Evolutionary conservation across 2,113 vertebrate species (phyloP).

Genomic region (Tachysurus vachellii): DNA sequence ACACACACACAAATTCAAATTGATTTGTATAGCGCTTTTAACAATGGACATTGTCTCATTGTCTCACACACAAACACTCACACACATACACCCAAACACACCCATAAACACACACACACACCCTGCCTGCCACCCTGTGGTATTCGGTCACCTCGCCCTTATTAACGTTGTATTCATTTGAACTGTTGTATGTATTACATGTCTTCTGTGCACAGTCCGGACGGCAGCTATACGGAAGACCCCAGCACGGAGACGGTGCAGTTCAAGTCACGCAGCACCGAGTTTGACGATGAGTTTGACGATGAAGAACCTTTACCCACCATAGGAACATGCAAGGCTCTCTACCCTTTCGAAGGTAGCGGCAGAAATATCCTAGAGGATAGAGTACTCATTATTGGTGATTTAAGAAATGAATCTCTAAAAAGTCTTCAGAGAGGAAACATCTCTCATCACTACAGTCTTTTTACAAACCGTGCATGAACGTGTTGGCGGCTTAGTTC

Average conservation of each 20-base stretch:
- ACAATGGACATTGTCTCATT: no score
- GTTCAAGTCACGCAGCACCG: slow-evolving; percentile 84
- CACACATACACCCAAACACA: slow-evolving; percentile 3
- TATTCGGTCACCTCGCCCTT: background rate
- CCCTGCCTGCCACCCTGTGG: background rate
- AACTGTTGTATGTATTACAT: slow-evolving; percentile 56
- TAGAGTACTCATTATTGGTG: background rate
- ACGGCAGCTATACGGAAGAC: slow-evolving; percentile 98
- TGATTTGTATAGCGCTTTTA: no score
- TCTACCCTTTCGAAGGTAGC: slow-evolving; percentile 92
- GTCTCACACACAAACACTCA: background rate
- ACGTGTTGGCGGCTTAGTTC: background rate
- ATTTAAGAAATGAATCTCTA: background rate
- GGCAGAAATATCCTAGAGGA: slow-evolving; percentile 5
- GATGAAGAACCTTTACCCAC: slow-evolving; percentile 91
- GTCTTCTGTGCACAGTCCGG: slow-evolving; percentile 89
- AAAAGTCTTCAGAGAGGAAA: background rate
- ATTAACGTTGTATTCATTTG: slow-evolving; percentile 49
- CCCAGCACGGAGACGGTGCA: slow-evolving; percentile 84
- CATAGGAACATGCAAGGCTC: slow-evolving; percentile 93
- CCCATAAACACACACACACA: background rate
- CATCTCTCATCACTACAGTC: background rate
- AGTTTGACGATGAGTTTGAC: slow-evolving; percentile 95
- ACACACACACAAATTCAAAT: no score
- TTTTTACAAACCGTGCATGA: background rate